Evolutionary conservation across 2,888 invertebrate genomes (phyloP), one percentile per base, ranked within the genome.

Genomic region (Keiferia lycopersicella): DNA sequence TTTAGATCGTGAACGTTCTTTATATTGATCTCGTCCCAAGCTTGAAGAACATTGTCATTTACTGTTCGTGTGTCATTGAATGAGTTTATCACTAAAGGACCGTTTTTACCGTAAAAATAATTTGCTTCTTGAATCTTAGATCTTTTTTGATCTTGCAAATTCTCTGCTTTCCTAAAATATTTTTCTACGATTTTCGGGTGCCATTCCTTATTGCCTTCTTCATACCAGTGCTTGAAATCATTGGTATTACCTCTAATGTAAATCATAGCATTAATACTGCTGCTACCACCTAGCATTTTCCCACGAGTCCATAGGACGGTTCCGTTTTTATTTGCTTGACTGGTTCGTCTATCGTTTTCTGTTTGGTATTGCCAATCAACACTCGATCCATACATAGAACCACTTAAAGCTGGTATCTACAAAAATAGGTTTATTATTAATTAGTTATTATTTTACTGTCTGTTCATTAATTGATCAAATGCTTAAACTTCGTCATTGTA

Each of bases 321-420:
- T 62, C 78, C 75, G 59, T 80, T 75, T 65, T 77, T 72, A 50
- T 84, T 86, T 93, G 95, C 96, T 74, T 95, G 86, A 95, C 95
- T 95, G 0, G 94, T 91, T 34, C 91, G 93, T 34, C 93, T 94
- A 74, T 95, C 94, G 0, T 96, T 95, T 76, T 96, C 96, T 0
- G 95, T 95, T 81, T 96, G 96, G 81, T 96, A 96, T 78, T 95
- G 94, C 96, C 96, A 96, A 79, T 96, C 96, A 61, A 96, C 73
- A 72, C 16, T 34, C 22, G 64, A 88, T 76, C 95, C 22, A 30
- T 30, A 62, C 16, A 67, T n/a, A 10, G 22, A 2, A 14, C 39
- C 45, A 20, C 22, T 30, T 14, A 65, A 16, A 26, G 16, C 18
- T 58, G 65, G 65, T 56, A 65, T 62, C 65, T 65, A 58, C n/a